These are phyloP conservation scores for Odontomyia ornata DNA, from an alignment of 2,888 invertebrate genomes.

Conservation along the genomic window DNA sequence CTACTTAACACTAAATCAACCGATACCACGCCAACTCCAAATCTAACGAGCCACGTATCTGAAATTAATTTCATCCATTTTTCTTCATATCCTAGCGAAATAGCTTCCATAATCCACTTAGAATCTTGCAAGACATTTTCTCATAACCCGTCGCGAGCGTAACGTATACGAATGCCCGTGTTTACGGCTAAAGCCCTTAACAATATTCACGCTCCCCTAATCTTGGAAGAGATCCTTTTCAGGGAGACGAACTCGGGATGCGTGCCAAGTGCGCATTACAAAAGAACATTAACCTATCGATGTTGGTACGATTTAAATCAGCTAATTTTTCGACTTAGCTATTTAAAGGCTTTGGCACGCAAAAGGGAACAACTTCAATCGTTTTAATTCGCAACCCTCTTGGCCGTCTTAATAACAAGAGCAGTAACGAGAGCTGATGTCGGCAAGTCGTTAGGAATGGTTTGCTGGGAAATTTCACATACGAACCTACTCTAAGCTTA, in stretches of 20 bases:
- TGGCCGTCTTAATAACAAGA: not conserved
- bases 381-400: slow-evolving; percentile 8
- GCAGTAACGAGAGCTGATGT: too few relatives aligned
- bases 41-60: not conserved
- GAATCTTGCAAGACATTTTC: not conserved
- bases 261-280: slow-evolving; percentile 11
- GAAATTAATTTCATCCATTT: slow-evolving; percentile 22
- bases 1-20: not conserved
- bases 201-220: not conserved
- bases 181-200: not conserved
- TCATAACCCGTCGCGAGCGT: not conserved
- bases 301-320: slow-evolving; percentile 11
- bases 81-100: not conserved
- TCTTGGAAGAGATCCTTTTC: not conserved
- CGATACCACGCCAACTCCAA: not conserved
- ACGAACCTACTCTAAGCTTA: slow-evolving; percentile 2
- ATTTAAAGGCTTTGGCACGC: slow-evolving; percentile 3
- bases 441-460: too few relatives aligned
- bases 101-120: slow-evolving; percentile 25
- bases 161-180: not conserved
- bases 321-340: slow-evolving; percentile 19
- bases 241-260: not conserved
- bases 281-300: slow-evolving; percentile 26
- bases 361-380: slow-evolving; percentile 13
- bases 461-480: not conserved